A percentile compares a stretch with the other conserved stretches of the same genome.
These are phyloP conservation scores for Oostethus manadensis DNA, from an alignment of 2,113 vertebrate species.

Conservation along the genomic window DNA sequence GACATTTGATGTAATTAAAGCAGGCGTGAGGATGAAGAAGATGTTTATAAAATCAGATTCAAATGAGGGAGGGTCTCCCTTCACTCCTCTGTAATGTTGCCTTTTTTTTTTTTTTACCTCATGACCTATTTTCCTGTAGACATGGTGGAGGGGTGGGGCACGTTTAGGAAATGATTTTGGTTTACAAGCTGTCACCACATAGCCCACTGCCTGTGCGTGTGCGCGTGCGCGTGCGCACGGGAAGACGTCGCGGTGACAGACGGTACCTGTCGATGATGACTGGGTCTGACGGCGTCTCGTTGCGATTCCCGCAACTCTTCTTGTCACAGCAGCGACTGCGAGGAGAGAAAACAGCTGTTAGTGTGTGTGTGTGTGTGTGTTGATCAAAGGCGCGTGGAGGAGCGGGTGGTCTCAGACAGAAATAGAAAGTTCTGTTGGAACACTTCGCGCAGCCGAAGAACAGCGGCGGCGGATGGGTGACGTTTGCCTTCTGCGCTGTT, in stretches of 20 bases:
- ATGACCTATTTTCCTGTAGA: slow-evolving; percentile 62
- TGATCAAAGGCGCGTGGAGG: background rate
- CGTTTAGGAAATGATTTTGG: background rate
- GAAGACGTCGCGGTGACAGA: background rate
- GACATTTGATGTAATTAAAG: background rate
- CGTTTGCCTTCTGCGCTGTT: no score
- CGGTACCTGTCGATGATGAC: slow-evolving; percentile 96
- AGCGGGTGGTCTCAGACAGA: background rate
- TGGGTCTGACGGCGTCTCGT: slow-evolving; percentile 94
- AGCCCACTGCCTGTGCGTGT: background rate
- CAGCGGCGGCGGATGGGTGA: no score
- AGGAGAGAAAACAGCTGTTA: slow-evolving; percentile 26
- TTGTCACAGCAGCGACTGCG: slow-evolving; percentile 93
- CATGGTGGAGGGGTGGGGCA: slow-evolving; percentile 5
- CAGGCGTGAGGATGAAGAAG: background rate
- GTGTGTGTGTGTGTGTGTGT: background rate
- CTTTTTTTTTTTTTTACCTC: slow-evolving; percentile 46
- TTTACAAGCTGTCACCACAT: slow-evolving; percentile 23
- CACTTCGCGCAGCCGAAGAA: background rate
- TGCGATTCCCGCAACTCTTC: slow-evolving; percentile 96
- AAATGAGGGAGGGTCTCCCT: slow-evolving; percentile 60
- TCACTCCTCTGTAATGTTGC: slow-evolving; percentile 52
- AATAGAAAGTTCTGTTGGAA: slow-evolving; percentile 4
- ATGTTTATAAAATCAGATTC: slow-evolving; percentile 46
- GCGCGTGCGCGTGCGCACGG: slow-evolving; percentile 1